These are phyloP conservation scores for Ylistrum balloti DNA, from an alignment of 1,140 invertebrate species.

Conservation along the genomic window DNA sequence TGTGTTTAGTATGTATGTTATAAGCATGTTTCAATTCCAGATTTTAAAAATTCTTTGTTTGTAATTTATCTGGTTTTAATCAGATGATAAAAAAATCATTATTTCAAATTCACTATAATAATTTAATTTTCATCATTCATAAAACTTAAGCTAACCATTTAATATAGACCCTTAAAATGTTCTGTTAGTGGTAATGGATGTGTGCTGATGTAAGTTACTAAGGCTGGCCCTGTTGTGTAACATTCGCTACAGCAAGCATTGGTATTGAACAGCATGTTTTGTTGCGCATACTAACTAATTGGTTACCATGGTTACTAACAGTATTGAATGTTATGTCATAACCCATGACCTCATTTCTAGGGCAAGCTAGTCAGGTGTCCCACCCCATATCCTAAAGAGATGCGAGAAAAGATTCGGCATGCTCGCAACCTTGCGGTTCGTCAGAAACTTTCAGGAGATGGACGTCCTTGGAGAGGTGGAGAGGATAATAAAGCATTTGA, in stretches of 20 bases:
- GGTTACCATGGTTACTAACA: conserved; percentile 18
- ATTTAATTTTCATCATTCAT: not conserved
- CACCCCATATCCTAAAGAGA: conserved; percentile 96
- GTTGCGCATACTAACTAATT: not conserved
- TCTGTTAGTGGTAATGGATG: not conserved
- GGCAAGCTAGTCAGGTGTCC: conserved; percentile 90
- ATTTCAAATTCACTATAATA: not conserved
- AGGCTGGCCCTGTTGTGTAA: conserved; percentile 22
- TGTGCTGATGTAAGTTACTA: not conserved
- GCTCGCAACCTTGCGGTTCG: conserved; percentile 84
- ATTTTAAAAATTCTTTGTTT: not conserved
- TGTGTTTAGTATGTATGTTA: not conserved
- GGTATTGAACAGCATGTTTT: not conserved
- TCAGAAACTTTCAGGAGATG: conserved; percentile 65
- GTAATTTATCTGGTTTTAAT: not conserved
- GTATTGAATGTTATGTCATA: conserved; percentile 9
- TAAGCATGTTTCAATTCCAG: not conserved
- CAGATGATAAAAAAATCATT: not conserved
- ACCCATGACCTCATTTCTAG: conserved; percentile 58
- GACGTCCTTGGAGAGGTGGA: conserved; percentile 59
- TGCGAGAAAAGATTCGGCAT: conserved; percentile 92
- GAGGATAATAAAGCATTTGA: conserved; percentile 71
- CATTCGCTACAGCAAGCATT: not conserved
- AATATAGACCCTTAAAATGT: not conserved
- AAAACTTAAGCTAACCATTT: not conserved